Percentiles rank a stretch among this genome's conserved stretches.
phyloP scores from a whole-genome alignment of 2,888 invertebrate species.

The Chymomyza procnemis region DNA sequence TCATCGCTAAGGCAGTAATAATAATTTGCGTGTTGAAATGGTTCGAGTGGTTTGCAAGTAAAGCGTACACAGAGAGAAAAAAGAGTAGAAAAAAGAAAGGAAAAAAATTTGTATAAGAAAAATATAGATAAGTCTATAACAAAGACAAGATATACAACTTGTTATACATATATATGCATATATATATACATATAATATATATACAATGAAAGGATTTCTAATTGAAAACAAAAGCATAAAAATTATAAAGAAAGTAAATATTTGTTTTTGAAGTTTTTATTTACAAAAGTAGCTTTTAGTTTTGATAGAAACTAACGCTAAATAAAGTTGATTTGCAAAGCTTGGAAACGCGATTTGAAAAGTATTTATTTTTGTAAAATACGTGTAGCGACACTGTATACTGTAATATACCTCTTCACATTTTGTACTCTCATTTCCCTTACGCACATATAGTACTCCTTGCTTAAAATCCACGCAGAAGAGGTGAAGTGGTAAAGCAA shows the following conservation, averaged over 20 bases:
- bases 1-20: conserved; percentile 8
- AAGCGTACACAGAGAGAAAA: conserved; percentile 9
- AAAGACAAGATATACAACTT: conserved; percentile 2
- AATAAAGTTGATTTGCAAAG: no score
- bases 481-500: no score
- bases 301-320: no score
- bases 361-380: no score
- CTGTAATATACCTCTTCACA: no score
- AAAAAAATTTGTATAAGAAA: conserved; percentile 23
- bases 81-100: conserved; percentile 8
- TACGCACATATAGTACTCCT: no score
- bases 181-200: not conserved
- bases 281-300: no score
- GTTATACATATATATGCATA: not conserved
- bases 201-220: conserved; percentile 5
- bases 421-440: no score
- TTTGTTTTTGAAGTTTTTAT: no score
- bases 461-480: no score
- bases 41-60: not conserved
- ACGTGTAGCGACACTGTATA: no score
- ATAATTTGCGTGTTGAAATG: not conserved
- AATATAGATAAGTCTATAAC: conserved; percentile 18
- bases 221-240: not conserved
- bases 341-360: no score
- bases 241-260: not conserved